These are phyloP conservation scores for Muscicapa striata DNA, from an alignment of 2,797 vertebrate species.

Conservation along the genomic window DNA sequence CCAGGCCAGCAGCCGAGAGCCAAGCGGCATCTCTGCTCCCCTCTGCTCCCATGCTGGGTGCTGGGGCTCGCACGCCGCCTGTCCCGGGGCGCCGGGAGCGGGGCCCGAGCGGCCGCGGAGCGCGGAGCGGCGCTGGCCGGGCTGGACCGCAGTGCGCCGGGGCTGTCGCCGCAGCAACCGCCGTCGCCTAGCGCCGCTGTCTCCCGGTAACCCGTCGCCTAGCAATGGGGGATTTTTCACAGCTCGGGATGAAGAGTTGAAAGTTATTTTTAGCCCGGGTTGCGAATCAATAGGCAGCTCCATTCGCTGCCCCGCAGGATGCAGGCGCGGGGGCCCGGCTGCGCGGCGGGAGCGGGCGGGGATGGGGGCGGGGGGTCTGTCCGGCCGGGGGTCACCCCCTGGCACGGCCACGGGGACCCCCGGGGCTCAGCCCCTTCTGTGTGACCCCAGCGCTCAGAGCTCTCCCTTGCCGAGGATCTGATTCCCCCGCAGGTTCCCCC, in stretches of 20 bases:
- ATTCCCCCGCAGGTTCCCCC: too few relatives aligned
- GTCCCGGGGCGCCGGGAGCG: accelerated
- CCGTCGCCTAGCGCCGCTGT: constrained; percentile 80
- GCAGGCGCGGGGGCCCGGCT: not conserved
- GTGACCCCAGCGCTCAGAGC: too few relatives aligned
- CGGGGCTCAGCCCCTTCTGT: not conserved
- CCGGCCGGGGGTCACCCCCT: accelerated
- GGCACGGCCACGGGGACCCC: too few relatives aligned
- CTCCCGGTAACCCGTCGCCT: constrained; percentile 90
- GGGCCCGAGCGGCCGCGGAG: not conserved
- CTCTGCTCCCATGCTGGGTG: not conserved
- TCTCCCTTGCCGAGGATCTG: not conserved
- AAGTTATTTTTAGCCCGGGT: constrained; percentile 78
- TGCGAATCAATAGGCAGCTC: constrained; percentile 74
- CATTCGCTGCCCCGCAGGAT: constrained; percentile 54
- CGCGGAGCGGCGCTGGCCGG: not conserved
- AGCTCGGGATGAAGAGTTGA: constrained; percentile 73
- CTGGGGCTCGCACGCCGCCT: not conserved
- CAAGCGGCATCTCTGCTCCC: accelerated
- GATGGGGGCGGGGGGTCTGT: not conserved
- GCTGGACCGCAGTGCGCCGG: constrained; percentile 82
- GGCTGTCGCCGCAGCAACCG: constrained; percentile 85
- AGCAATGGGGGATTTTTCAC: constrained; percentile 72
- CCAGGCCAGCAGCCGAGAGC: not conserved
- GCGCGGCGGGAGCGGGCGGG: accelerated